Evolutionary conservation across 2,113 vertebrate species (phyloP).

Genomic region (Synodontis membranacea): DNA sequence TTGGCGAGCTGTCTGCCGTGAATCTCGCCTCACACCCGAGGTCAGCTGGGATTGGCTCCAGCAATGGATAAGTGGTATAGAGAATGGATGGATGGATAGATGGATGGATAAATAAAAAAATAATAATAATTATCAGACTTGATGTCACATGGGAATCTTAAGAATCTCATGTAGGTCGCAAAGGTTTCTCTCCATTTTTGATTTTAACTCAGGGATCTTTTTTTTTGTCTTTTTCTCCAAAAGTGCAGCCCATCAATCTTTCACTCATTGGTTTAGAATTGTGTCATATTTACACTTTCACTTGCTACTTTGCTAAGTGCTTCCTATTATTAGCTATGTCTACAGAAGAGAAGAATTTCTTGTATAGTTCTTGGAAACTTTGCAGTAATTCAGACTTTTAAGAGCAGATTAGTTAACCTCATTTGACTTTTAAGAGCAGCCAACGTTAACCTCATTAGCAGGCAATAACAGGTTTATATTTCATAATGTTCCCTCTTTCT

Average conservation of each 20-base stretch:
- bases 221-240: not conserved
- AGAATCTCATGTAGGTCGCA: not conserved
- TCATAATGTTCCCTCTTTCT: not conserved
- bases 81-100: no score
- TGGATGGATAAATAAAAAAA: no score
- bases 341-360: not conserved
- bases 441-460: not conserved
- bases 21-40: no score
- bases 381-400: not conserved
- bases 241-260: not conserved
- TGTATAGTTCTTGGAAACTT: not conserved
- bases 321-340: not conserved
- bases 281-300: no score
- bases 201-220: not conserved
- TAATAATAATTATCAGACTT: no score
- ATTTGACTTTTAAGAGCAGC: no score
- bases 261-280: not conserved
- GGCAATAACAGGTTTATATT: not conserved
- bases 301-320: not conserved
- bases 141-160: not conserved
- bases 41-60: no score
- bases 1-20: no score
- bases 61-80: no score
- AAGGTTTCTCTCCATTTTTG: not conserved
- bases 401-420: not conserved